A percentile compares a stretch with the other conserved stretches of the same genome.
Conservation (phyloP, 2,888 invertebrate species). For the Caenorhabditis becei region DNA sequence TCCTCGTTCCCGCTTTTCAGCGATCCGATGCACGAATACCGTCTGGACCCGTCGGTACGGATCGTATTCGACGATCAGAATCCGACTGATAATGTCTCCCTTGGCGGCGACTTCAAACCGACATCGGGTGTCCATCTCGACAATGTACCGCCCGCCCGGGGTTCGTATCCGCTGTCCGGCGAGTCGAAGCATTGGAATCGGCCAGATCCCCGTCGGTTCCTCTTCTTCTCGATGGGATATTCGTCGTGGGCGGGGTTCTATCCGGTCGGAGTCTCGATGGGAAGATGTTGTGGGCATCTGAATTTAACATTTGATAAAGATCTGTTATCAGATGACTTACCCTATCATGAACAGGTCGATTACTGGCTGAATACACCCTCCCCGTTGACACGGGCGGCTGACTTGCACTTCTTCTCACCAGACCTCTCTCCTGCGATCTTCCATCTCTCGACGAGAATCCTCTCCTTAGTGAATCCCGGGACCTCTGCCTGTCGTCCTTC, state of each 20-base stretch:
- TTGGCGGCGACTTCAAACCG: conserved; percentile 53
- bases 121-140: conserved; percentile 41
- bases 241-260: not conserved
- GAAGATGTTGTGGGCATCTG: conserved; percentile 17
- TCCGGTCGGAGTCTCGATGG: not conserved
- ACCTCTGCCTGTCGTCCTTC: conserved; percentile 20
- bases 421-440: not conserved
- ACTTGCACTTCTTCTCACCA: not conserved
- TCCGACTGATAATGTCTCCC: conserved; percentile 26
- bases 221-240: conserved; percentile 5
- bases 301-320: not conserved
- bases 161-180: conserved; percentile 49
- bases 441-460: not conserved
- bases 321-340: conserved; percentile 1
- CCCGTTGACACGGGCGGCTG: conserved; percentile 13
- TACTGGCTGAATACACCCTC: not conserved
- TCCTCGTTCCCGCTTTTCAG: conserved; percentile 14
- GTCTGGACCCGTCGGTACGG: conserved; percentile 19
- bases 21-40: conserved; percentile 49
- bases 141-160: conserved; percentile 55
- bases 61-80: conserved; percentile 47
- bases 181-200: conserved; percentile 36
- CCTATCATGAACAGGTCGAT: conserved; percentile 11
- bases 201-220: conserved; percentile 21
- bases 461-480: conserved; percentile 24